A percentile compares a stretch with the other conserved stretches of the same genome.
Conservation (phyloP, 2,888 invertebrate genomes). For the Eledone cirrhosa region DNA sequence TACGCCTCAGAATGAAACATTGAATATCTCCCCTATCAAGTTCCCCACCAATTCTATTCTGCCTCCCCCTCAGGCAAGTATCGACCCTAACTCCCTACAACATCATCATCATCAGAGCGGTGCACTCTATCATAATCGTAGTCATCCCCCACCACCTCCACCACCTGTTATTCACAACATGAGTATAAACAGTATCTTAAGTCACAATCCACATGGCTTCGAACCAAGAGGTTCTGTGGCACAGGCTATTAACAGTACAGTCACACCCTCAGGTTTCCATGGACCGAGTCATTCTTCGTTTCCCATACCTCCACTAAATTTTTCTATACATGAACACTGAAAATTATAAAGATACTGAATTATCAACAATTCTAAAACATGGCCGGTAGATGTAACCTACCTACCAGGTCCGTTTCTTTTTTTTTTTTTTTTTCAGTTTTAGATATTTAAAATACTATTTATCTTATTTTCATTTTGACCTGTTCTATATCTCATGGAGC, state of each 20-base stretch:
- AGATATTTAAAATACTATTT: no score
- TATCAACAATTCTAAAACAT: no score
- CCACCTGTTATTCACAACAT: slow-evolving; percentile 61
- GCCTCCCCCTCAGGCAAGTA: slow-evolving; percentile 49
- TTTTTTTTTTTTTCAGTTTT: no score
- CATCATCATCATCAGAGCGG: slow-evolving; percentile 54
- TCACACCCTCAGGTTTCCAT: slow-evolving; percentile 60
- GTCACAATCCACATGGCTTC: slow-evolving; percentile 65
- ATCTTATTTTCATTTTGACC: no score
- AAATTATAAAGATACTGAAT: slow-evolving; percentile 9
- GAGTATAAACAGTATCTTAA: slow-evolving; percentile 64
- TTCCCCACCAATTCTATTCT: slow-evolving; percentile 61
- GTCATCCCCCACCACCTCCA: slow-evolving; percentile 52
- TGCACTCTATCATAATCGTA: slow-evolving; percentile 57
- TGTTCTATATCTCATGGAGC: no score
- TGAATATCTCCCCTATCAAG: slow-evolving; percentile 65
- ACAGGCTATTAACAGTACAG: slow-evolving; percentile 56
- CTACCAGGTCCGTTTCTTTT: no score
- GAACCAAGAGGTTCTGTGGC: slow-evolving; percentile 54
- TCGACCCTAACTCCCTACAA: slow-evolving; percentile 57
- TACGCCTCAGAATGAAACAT: slow-evolving; percentile 49
- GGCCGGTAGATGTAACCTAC: no score
- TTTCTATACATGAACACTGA: slow-evolving; percentile 62
- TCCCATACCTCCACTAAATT: slow-evolving; percentile 63
- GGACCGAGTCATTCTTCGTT: slow-evolving; percentile 59